Conservation (phyloP, 2,113 vertebrate genomes). For the Dunckerocampus dactyliophorus region DNA sequence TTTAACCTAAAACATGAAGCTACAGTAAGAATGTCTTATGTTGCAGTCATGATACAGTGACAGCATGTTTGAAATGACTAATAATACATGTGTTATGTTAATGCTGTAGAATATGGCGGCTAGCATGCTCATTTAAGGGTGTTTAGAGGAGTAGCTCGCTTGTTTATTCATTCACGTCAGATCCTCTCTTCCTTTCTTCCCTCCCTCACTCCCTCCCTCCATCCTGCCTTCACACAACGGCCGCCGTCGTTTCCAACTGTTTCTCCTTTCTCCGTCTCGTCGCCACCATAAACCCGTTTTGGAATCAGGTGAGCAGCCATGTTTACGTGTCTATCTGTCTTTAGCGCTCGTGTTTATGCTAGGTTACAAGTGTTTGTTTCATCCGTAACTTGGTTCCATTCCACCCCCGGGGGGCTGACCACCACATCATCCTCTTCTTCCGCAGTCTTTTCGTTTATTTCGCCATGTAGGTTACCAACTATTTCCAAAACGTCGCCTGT, state of each 20-base stretch:
- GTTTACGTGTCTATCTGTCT: conserved; percentile 4
- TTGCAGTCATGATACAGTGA: too few relatives aligned
- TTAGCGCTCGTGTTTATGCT: not conserved
- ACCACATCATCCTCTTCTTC: not conserved
- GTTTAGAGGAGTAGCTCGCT: conserved; percentile 63
- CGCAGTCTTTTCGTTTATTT: not conserved
- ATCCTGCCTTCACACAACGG: conserved; percentile 71
- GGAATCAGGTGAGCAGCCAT: conserved; percentile 73
- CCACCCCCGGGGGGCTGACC: conserved; percentile 27
- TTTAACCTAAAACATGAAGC: too few relatives aligned
- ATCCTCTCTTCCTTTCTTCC: conserved; percentile 31
- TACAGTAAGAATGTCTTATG: too few relatives aligned
- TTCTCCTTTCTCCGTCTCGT: conserved; percentile 57
- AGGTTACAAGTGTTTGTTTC: conserved; percentile 57
- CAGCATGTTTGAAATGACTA: not conserved
- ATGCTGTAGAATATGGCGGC: not conserved
- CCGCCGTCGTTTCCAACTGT: conserved; percentile 59
- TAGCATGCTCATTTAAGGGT: not conserved
- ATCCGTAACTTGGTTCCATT: conserved; percentile 66
- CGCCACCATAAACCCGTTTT: conserved; percentile 77
- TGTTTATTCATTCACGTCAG: conserved; percentile 78
- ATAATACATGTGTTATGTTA: not conserved
- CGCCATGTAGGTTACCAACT: conserved; percentile 59
- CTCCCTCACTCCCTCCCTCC: conserved; percentile 60
- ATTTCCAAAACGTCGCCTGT: conserved; percentile 69